A percentile compares a stretch with the other conserved stretches of the same genome.
Conservation (phyloP, 2,888 invertebrate genomes). For the Brassicogethes aeneus region DNA sequence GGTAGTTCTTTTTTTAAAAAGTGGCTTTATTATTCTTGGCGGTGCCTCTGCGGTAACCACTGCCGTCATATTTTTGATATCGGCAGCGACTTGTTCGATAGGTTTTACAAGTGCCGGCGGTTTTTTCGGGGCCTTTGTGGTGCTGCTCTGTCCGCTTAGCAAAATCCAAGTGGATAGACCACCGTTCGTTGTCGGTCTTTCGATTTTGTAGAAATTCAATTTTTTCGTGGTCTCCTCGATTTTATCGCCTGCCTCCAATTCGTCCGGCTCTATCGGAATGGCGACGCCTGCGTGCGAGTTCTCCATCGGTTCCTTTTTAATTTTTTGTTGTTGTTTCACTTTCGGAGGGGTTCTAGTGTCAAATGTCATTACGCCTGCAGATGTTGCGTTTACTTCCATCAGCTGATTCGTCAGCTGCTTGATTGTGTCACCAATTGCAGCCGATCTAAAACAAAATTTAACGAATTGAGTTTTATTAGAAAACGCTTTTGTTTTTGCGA, state of each 20-base stretch:
- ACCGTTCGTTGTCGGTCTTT: slow-evolving; percentile 46
- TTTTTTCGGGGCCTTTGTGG: slow-evolving; percentile 25
- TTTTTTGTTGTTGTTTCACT: slow-evolving; percentile 46
- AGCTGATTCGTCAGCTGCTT: slow-evolving; percentile 51
- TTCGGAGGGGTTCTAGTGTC: slow-evolving; percentile 57
- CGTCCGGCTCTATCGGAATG: slow-evolving; percentile 33
- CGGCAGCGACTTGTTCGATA: too few relatives aligned
- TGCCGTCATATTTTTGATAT: slow-evolving; percentile 18
- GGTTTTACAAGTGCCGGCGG: slow-evolving; percentile 13
- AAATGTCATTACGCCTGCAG: slow-evolving; percentile 41
- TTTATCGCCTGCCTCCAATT: too few relatives aligned
- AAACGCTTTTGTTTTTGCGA: too few relatives aligned
- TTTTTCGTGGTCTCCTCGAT: slow-evolving; percentile 32
- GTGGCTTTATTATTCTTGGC: slow-evolving; percentile 27
- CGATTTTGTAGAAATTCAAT: slow-evolving; percentile 35
- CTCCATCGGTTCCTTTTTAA: slow-evolving; percentile 37
- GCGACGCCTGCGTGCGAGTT: slow-evolving; percentile 54
- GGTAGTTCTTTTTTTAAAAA: slow-evolving; percentile 33
- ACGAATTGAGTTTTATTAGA: too few relatives aligned
- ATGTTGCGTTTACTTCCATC: slow-evolving; percentile 39
- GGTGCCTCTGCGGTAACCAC: slow-evolving; percentile 17
- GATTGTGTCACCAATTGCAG: slow-evolving; percentile 47
- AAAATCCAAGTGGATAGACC: slow-evolving; percentile 73
- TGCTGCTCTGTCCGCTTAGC: slow-evolving; percentile 46
- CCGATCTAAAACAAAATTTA: slow-evolving; percentile 33